Evolutionary conservation across 1,140 invertebrate species (phyloP).

Genomic region (Drosophila seguyi): DNA sequence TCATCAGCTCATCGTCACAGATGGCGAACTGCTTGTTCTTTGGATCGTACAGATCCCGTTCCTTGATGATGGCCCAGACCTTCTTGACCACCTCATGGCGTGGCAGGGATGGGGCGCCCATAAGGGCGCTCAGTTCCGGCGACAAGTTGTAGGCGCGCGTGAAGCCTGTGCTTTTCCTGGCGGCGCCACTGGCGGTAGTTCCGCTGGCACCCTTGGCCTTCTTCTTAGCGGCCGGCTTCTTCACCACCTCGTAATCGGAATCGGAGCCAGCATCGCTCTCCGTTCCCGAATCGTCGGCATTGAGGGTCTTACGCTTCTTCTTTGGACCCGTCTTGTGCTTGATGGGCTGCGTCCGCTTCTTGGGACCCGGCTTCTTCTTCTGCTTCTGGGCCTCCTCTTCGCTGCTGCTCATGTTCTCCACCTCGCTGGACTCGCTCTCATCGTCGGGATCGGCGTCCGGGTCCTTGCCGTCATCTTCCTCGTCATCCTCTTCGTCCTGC

Average conservation of each 20-base stretch:
- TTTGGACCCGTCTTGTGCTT: constrained; percentile 85
- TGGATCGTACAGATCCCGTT: constrained; percentile 95
- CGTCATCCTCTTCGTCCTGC: constrained; percentile 86
- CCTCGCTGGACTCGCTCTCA: constrained; percentile 87
- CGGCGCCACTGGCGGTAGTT: constrained; percentile 77
- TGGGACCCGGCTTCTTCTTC: constrained; percentile 83
- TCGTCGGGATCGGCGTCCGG: constrained; percentile 86
- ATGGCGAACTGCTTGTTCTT: constrained; percentile 97
- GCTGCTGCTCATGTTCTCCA: constrained; percentile 84
- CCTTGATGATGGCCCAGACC: constrained; percentile 96
- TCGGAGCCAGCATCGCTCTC: constrained; percentile 91
- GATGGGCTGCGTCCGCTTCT: constrained; percentile 84
- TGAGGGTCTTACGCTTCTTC: constrained; percentile 87
- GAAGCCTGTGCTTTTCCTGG: constrained; percentile 90
- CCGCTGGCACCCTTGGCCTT: constrained; percentile 65
- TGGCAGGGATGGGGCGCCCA: constrained; percentile 94
- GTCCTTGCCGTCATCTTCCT: constrained; percentile 87
- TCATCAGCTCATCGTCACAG: constrained; percentile 95
- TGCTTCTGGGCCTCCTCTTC: constrained; percentile 72
- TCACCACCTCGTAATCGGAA: constrained; percentile 91
- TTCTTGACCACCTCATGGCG: constrained; percentile 97
- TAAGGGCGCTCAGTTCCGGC: constrained; percentile 92
- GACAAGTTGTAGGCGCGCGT: constrained; percentile 93
- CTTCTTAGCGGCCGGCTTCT: constrained; percentile 84
- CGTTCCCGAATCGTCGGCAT: constrained; percentile 87